Base-by-base conservation (phyloP, 1,140 invertebrate genomes). In the Heterodera carotae region DNA sequence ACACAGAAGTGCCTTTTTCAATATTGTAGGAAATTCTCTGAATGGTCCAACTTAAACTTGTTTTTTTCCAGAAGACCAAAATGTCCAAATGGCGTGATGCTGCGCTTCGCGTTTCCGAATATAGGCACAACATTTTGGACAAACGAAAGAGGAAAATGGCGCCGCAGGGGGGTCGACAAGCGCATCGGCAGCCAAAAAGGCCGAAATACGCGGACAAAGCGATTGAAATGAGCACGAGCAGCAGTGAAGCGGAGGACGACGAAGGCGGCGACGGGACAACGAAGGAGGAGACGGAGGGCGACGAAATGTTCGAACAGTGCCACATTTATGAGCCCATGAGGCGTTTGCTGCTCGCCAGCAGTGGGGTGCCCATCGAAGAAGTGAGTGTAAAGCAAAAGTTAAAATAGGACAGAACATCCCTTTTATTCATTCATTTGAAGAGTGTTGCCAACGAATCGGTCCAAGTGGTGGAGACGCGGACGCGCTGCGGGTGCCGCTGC, bases 401-500 rank as follows among this genome's bases (percentile, higher is more conserved):
- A 6, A 18, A 29, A 62, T 62, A 18, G n/a, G n/a, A 25, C 8
- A 22, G 59, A 27, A 29, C n/a, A n/a, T 27, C 34, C 7, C 25
- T 15, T 74, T 64, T 27, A 7, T 74, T 53, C n/a, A n/a, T n/a
- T n/a, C n/a, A 43, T 10, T 43, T 53, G 4, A 10, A 74, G 71
- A 74, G 25, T 36, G 56, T 74, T 18, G 27, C 53, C n/a, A 29
- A 25, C 29, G 64, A 74, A 10, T 56, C 71, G 25, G 12, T 18
- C 4, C 5, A 27, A 6, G 33, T 74, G 10, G 33, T 18, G 22
- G 64, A 74, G 64, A 81, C 70, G 64, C 73, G 80, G 6, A 8
- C 22, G 10, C 67, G 18, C 10, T 81, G 80, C 53, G 80, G 80
- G 15, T 81, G 80, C 39, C 33, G 31, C 7, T 81, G 80, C 34